Evolutionary conservation across 2,888 invertebrate species (phyloP).

Genomic region (Nemoura dubitans): DNA sequence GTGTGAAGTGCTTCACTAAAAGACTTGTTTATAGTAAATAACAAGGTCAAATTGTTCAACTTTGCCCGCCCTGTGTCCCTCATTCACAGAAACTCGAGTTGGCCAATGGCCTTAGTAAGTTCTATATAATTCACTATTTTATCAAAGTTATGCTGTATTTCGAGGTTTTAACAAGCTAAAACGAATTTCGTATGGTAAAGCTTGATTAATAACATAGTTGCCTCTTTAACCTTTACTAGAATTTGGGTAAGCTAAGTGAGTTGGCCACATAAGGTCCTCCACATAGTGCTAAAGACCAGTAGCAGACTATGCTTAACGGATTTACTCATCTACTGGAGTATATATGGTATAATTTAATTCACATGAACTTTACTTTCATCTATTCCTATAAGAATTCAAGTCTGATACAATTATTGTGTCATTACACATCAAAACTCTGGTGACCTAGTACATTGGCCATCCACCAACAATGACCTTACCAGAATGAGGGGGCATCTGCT

Average conservation of each 20-base stretch:
- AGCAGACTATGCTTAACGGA: not conserved
- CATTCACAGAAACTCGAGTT: slow-evolving; percentile 39
- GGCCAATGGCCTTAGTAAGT: slow-evolving; percentile 47
- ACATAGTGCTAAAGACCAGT: not conserved
- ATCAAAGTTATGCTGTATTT: not conserved
- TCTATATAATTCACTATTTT: not conserved
- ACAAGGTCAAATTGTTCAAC: slow-evolving; percentile 28
- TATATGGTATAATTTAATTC: not conserved
- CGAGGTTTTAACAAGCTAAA: not conserved
- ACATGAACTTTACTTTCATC: not conserved
- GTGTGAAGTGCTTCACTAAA: not conserved
- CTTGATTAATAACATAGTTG: not conserved
- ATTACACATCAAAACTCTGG: not conserved
- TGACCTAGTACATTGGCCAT: not conserved
- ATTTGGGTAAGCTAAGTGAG: not conserved
- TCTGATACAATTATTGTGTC: not conserved
- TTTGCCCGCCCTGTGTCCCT: slow-evolving; percentile 46
- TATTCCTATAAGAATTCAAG: not conserved
- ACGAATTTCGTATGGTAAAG: not conserved
- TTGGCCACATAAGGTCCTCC: not conserved
- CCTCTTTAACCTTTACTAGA: not conserved
- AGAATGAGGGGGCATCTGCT: not conserved
- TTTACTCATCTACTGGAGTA: not conserved
- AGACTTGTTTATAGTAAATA: not conserved
- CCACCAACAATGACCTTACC: not conserved